Evolutionary conservation across 30 jellyfish, hydroid and myxozoan species (phyloP).

Genomic region (Aurelia sp.): DNA sequence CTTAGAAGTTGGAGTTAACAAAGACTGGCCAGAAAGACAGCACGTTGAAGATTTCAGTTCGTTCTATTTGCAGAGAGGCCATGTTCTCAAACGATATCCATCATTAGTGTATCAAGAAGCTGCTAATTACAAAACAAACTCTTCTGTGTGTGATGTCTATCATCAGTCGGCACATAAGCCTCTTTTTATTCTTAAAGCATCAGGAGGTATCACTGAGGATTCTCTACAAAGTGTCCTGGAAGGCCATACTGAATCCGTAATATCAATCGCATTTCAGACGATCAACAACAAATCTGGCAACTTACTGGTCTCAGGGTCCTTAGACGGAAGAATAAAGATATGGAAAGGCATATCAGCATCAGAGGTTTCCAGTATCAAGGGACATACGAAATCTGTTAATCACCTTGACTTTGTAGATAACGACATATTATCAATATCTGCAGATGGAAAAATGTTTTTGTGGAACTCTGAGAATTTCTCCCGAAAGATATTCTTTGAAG

Average conservation of each 20-base stretch:
- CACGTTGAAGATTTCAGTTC: too few relatives aligned
- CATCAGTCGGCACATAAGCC: neutral
- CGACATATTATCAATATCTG: constrained; percentile 17
- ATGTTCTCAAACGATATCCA: too few relatives aligned
- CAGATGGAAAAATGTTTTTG: constrained; percentile 39
- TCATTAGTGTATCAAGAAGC: too few relatives aligned
- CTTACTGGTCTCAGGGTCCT: constrained; percentile 37
- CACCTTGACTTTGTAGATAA: constrained; percentile 14
- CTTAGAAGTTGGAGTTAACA: too few relatives aligned
- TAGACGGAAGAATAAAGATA: constrained; percentile 28
- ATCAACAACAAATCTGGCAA: neutral
- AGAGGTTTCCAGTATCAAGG: constrained; percentile 17
- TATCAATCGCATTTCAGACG: constrained; percentile 11
- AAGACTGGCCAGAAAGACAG: too few relatives aligned
- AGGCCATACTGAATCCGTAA: constrained; percentile 41
- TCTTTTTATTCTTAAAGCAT: neutral
- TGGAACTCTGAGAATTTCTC: constrained; percentile 12
- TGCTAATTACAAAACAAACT: too few relatives aligned
- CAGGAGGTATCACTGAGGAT: neutral
- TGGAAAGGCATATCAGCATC: constrained; percentile 14
- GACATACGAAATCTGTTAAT: constrained; percentile 29
- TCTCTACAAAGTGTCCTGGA: constrained; percentile 7
- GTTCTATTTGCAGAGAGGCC: too few relatives aligned
- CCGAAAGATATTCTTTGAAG: neutral
- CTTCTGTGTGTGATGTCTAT: neutral